These are phyloP conservation scores for Clangula hyemalis DNA, from an alignment of 2,797 vertebrate species.

Conservation along the genomic window DNA sequence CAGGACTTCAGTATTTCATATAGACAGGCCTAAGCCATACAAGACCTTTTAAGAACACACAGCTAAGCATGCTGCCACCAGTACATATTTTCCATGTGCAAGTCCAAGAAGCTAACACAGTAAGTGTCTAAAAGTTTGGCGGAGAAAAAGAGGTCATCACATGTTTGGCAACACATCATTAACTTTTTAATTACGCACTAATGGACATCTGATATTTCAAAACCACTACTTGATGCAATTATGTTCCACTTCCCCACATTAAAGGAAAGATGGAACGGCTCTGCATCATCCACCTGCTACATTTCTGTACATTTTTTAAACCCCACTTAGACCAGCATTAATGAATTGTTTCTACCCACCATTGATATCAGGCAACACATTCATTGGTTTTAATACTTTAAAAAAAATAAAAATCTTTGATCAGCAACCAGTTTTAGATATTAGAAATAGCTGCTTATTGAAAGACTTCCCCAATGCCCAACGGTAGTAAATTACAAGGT, in stretches of 20 bases:
- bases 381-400: not conserved
- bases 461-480: not conserved
- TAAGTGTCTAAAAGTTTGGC: conserved; percentile 50
- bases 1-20: not conserved
- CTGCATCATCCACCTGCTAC: conserved; percentile 34
- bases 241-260: conserved; percentile 77
- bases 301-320: not conserved
- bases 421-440: not conserved
- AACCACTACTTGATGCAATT: conserved; percentile 82
- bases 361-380: not conserved
- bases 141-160: conserved; percentile 72
- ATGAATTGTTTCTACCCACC: not conserved
- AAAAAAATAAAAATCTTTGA: not conserved
- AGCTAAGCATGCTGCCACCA: not conserved
- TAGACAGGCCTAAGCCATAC: not conserved
- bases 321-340: not conserved
- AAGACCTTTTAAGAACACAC: not conserved
- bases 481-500: not conserved
- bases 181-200: conserved; percentile 85
- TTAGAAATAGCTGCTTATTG: not conserved
- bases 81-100: not conserved
- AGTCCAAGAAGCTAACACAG: not conserved
- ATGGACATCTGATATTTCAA: conserved; percentile 86
- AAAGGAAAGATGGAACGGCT: conserved; percentile 10
- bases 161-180: conserved; percentile 88